Base-by-base conservation (phyloP, 2,888 invertebrate species). In the Morinoia aosen region DNA sequence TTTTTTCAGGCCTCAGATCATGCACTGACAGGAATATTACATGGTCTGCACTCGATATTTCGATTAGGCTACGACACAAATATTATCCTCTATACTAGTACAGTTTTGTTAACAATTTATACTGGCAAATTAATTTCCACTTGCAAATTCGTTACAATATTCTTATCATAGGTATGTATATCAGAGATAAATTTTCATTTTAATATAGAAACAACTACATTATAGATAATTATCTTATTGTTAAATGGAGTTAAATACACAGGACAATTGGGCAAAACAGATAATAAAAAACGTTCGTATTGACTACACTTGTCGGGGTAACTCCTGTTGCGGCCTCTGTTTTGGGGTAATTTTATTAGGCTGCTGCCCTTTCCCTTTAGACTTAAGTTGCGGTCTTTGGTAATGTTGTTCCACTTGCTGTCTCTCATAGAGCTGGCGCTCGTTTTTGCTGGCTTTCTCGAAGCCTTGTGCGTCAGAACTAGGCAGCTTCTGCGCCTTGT, bases 261-360 rank as follows among this genome's bases (percentile, higher is more conserved):
- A 40, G 39, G 48, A 90, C 90, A 90, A 33, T 76, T 76, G 76
- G 76, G 76, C 25, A 76, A 33, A 76, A 76, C 76, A 76, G 76
- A 16, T 76, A 33, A 1, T 76, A 76, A 76, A 76, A 76, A 76
- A 76, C 76, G 2, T 33, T 76, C 1, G 25, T 76, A 33, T 16
- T 33, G 76, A 76, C 76, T 76, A 93, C 93, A 93, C 93, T 14
- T 57, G 93, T 33, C 93, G 56, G 33, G 93, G 93, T 57, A 93
- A 48, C 57, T 57, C 57, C 3, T 57, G 93, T 33, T 93, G 93
- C 33, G 93, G 93, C 57, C 93, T 56, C 48, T 57, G 93, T 33
- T 57, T 93, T 57, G 93, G 57, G 19, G 33, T 57, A 93, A 5
- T 57, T 93, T 93, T 93, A 33, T 10, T 33, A 19, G 93, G 11